Evolutionary conservation across 2,113 vertebrate genomes (phyloP).

Genomic region (Alces alces): DNA sequence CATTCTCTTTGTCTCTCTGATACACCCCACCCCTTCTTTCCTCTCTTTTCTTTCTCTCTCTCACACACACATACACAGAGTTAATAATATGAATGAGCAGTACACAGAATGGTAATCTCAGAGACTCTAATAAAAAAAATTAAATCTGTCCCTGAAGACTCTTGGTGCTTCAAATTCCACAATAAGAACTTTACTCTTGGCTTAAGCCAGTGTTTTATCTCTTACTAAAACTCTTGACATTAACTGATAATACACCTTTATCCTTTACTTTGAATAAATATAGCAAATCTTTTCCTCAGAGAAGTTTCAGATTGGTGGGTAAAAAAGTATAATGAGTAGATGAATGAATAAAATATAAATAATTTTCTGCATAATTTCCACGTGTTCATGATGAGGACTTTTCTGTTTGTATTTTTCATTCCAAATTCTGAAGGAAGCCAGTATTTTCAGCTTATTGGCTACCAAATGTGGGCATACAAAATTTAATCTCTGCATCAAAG

Average conservation of each 20-base stretch:
- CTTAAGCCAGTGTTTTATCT: neutral
- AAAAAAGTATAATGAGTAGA: neutral
- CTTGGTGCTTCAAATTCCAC: neutral
- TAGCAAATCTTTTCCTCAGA: neutral
- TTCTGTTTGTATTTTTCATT: neutral
- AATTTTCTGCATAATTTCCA: neutral
- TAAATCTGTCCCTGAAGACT: neutral
- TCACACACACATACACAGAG: neutral
- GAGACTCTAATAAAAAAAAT: slow-evolving; percentile 3
- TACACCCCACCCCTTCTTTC: neutral
- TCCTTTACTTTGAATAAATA: slow-evolving; percentile 21
- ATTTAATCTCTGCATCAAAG: neutral
- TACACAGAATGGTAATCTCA: neutral
- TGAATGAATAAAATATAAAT: neutral
- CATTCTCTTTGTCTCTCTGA: neutral
- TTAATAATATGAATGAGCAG: neutral
- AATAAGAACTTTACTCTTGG: neutral
- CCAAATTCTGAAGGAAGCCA: neutral
- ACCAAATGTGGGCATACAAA: neutral
- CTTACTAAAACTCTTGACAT: neutral
- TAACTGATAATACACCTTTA: neutral
- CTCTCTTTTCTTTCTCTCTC: neutral
- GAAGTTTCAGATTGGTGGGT: neutral
- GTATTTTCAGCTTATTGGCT: neutral
- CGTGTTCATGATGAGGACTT: neutral